A percentile compares a stretch with the other conserved stretches of the same genome.
phyloP scores from a whole-genome alignment of 37 sponge, comb jelly and placozoan species.

The Eunapius fragilis region DNA sequence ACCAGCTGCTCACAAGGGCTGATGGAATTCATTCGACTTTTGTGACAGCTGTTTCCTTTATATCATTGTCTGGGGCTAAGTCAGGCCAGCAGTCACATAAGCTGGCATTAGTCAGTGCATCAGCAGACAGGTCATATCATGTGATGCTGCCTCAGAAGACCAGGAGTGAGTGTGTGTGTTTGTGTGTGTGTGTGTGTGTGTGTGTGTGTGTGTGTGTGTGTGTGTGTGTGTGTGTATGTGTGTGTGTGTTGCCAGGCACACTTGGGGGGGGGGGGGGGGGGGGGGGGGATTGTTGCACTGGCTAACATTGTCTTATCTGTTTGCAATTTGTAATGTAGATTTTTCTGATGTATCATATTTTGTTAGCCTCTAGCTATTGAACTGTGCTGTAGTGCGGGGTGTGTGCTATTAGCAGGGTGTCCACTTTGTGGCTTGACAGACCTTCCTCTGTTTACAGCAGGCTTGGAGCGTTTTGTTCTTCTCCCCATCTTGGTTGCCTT shows the following conservation, averaged over 20 bases:
- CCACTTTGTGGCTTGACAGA: no score
- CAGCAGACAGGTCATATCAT: conserved; percentile 58
- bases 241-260: not conserved
- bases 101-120: conserved; percentile 49
- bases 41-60: no score
- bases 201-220: conserved; percentile 25
- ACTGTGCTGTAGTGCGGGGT: no score
- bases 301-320: no score
- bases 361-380: no score
- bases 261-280: conserved; percentile 4
- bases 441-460: not conserved
- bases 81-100: not conserved
- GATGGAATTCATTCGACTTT: no score
- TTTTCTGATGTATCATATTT: no score
- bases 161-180: not conserved
- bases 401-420: no score
- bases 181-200: conserved; percentile 23
- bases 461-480: not conserved
- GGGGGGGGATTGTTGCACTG: conserved; percentile 19
- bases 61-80: not conserved
- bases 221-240: conserved; percentile 6
- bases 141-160: not conserved
- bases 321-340: no score
- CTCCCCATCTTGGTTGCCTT: not conserved
- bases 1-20: no score